Evolutionary conservation across 2,888 invertebrate species (phyloP).

Genomic region (Salpingus planirostris): DNA sequence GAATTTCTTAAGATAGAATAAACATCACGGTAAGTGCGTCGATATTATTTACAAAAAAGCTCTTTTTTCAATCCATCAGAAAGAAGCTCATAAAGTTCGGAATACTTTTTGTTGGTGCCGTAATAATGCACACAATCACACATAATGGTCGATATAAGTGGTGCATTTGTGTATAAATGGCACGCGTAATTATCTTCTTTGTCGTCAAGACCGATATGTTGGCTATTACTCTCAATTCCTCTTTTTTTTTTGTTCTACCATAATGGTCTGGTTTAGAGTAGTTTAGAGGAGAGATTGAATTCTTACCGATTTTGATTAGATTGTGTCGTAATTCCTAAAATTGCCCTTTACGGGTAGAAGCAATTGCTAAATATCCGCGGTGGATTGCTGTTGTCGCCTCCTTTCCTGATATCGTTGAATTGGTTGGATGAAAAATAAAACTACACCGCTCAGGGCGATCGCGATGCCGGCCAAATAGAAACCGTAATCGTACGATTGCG

Average conservation of each 20-base stretch:
- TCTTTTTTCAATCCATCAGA: no score
- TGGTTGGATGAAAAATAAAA: slow-evolving; percentile 76
- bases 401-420: slow-evolving; percentile 46
- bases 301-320: neutral
- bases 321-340: neutral
- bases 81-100: no score
- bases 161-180: no score
- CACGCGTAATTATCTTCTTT: no score
- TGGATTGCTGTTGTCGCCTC: slow-evolving; percentile 17
- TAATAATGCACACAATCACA: no score
- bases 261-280: neutral
- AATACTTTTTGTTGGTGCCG: no score
- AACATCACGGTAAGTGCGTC: no score
- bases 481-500: slow-evolving; percentile 72
- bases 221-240: no score
- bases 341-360: neutral
- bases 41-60: no score
- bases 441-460: slow-evolving; percentile 78
- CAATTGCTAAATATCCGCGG: slow-evolving; percentile 28
- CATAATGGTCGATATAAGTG: no score
- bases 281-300: neutral
- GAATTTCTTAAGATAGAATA: no score
- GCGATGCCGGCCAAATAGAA: slow-evolving; percentile 82
- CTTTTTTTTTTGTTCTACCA: neutral
- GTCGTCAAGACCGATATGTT: no score